phyloP scores from a whole-genome alignment of 2,113 vertebrate genomes.

The Neolamprologus sp. region DNA sequence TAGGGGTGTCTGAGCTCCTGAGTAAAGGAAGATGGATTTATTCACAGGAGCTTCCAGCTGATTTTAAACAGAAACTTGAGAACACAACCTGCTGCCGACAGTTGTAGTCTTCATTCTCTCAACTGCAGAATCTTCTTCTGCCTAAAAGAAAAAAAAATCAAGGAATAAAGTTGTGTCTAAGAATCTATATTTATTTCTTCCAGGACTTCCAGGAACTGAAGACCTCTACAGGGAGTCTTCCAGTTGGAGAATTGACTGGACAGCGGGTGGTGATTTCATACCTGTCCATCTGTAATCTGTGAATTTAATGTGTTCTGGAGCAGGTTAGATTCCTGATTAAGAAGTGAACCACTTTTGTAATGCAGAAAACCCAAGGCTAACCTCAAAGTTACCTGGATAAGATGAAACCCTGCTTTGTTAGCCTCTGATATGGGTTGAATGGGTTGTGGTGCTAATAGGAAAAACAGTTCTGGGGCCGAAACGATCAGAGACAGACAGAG shows the following conservation, averaged over 20 bases:
- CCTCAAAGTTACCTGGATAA: background rate
- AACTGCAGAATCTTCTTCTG: background rate
- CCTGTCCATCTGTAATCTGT: background rate
- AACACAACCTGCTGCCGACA: background rate
- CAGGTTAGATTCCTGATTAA: background rate
- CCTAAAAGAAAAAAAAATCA: background rate
- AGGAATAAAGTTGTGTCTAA: background rate
- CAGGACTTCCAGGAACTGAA: background rate
- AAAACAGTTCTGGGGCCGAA: background rate
- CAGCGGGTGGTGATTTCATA: background rate
- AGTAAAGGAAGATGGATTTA: background rate
- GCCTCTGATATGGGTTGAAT: background rate
- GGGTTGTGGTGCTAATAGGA: background rate
- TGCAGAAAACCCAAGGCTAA: background rate
- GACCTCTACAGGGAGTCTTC: background rate
- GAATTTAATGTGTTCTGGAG: background rate
- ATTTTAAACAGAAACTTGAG: background rate
- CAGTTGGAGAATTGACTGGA: background rate
- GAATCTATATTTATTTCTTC: background rate
- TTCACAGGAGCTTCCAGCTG: background rate
- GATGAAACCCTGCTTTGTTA: background rate
- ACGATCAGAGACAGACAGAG: background rate
- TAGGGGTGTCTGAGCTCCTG: background rate
- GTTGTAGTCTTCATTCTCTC: background rate
- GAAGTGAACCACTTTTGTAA: background rate